phyloP scores from a whole-genome alignment of 1,140 invertebrate species.

The Drosophila ambigua region DNA sequence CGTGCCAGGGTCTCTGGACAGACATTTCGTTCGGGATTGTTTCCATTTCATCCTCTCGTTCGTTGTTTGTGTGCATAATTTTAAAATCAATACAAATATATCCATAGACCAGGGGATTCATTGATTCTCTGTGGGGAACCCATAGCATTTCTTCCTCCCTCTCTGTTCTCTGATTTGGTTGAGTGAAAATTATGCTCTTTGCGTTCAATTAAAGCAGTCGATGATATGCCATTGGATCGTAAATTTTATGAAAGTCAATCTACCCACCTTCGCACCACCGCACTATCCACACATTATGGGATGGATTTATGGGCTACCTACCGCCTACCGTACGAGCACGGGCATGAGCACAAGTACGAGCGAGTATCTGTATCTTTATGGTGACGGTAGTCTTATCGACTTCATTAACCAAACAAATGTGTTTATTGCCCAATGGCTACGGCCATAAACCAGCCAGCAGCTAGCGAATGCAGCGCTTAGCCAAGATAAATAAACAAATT shows the following conservation, averaged over 20 bases:
- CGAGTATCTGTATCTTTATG: constrained; percentile 70
- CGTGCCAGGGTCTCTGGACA: constrained; percentile 25
- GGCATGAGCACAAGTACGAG: too few species aligned
- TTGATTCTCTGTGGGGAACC: constrained; percentile 45
- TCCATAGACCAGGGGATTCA: constrained; percentile 45
- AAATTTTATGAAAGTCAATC: constrained; percentile 61
- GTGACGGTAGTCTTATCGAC: constrained; percentile 72
- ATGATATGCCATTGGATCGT: constrained; percentile 58
- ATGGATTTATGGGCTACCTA: constrained; percentile 65
- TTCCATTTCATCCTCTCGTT: constrained; percentile 27
- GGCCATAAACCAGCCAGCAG: constrained; percentile 18
- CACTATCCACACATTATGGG: too few species aligned
- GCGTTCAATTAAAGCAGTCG: constrained; percentile 79
- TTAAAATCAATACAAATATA: constrained; percentile 84
- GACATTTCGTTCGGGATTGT: constrained; percentile 9
- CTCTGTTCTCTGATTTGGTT: constrained; percentile 48
- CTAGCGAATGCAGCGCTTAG: constrained; percentile 36
- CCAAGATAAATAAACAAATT: constrained; percentile 80
- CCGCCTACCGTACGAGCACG: background rate
- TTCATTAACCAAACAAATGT: constrained; percentile 80
- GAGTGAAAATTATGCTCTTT: constrained; percentile 76
- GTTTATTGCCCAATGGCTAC: constrained; percentile 56
- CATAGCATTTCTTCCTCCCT: constrained; percentile 25
- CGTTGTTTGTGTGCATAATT: constrained; percentile 82
- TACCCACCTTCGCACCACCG: constrained; percentile 12